Base-by-base conservation (phyloP, 2,888 invertebrate genomes). In the Pandemis cinnamomeana region DNA sequence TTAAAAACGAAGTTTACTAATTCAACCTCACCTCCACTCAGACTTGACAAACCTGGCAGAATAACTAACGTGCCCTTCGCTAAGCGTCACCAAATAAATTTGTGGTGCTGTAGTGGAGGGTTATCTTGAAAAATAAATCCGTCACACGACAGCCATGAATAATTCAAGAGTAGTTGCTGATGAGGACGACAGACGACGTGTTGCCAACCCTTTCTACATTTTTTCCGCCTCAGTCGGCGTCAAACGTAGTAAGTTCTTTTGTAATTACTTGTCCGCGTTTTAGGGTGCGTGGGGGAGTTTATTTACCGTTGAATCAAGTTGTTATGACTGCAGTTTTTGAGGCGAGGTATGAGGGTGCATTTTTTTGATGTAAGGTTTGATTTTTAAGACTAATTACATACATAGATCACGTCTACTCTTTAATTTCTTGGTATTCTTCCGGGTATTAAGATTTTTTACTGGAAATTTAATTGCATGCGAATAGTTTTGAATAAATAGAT, bases 161-260 rank as follows among this genome's bases (percentile, higher is more conserved):
- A 79, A 91, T 91, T 87, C 88, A 91, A 84, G 74, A 70, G 67
- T 41, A 76, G 78, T 77, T 76, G 84, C 82, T 88, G 85, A 84
- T 86, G 84, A 87, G 83, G 80, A 82, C 82, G 79, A 36, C 27
- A 36, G 27, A 36, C 27, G 83, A 86, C 84, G 84, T 83, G 78
- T 80, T 82, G 86, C 86, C 79, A 77, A 74, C 77, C 77, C 77
- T 76, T 71, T 61, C 53, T 46, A 44, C 61, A 64, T 75, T 62
- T 78, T 78, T 77, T 73, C 48, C 69, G 69, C 72, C 61, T 61
- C 55, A 71, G 61, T 76, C 73, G 63, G 55, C 76, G 46, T 62
- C 41, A 71, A 67, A 71, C 66, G 44, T 64, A 20, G 51, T 51
- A n/a, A 48, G 53, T 53, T 55, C 55, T 55, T 55, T 55, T 55